Evolutionary conservation across 2,888 invertebrate species (phyloP).

Genomic region (Seira ritae): DNA sequence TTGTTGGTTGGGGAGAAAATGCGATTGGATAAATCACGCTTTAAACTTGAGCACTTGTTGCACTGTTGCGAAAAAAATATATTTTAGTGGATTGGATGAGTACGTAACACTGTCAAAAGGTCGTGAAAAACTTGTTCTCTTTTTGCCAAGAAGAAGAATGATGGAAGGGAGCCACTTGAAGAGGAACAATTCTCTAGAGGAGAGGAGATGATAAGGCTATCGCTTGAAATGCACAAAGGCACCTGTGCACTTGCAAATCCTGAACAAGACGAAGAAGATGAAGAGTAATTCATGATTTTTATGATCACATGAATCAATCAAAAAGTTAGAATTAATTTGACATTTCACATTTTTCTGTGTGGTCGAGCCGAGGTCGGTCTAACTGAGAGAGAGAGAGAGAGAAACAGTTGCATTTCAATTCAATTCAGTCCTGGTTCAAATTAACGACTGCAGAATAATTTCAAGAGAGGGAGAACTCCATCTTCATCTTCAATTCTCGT

Average conservation of each 20-base stretch:
- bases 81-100: no score
- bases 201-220: neutral
- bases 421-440: neutral
- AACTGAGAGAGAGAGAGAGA: no score
- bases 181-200: neutral
- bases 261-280: no score
- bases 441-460: neutral
- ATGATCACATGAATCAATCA: neutral
- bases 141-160: slow-evolving; percentile 18
- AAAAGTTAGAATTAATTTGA: neutral
- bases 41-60: no score
- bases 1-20: no score
- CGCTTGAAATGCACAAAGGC: neutral
- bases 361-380: no score
- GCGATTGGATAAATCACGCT: no score
- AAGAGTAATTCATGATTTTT: neutral
- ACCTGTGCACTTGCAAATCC: no score
- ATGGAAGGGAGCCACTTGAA: neutral
- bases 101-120: slow-evolving; percentile 41
- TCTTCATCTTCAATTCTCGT: neutral
- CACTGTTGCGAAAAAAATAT: no score
- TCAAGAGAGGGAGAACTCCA: no score
- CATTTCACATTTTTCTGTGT: neutral
- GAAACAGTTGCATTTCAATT: neutral
- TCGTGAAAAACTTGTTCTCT: slow-evolving; percentile 44